Conservation (phyloP, 2,888 invertebrate genomes). For the Plemyria rubiginata region DNA sequence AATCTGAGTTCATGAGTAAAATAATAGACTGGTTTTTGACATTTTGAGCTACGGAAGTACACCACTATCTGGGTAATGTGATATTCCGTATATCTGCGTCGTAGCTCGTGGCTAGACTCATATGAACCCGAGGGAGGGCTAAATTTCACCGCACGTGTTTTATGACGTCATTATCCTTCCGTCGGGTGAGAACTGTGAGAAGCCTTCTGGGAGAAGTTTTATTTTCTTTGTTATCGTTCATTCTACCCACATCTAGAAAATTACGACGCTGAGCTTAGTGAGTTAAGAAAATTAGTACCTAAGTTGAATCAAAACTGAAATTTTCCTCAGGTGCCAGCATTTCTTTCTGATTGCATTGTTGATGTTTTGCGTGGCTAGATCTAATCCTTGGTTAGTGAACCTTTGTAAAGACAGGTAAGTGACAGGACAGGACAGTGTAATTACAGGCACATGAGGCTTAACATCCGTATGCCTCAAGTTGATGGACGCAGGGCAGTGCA, state of each 20-base stretch:
- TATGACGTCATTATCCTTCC: slow-evolving; percentile 36
- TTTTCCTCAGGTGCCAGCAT: too few species aligned
- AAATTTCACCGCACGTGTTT: slow-evolving; percentile 33
- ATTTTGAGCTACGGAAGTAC: slow-evolving; percentile 9
- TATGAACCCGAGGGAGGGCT: slow-evolving; percentile 27
- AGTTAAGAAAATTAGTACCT: too few species aligned
- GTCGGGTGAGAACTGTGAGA: slow-evolving; percentile 14
- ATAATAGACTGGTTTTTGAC: slow-evolving; percentile 9
- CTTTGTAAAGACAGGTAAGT: too few species aligned
- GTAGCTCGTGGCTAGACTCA: slow-evolving; percentile 23
- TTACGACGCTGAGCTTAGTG: background rate
- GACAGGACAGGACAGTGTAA: too few species aligned
- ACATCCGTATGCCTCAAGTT: too few species aligned
- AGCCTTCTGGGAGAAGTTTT: slow-evolving; percentile 24
- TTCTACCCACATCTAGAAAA: slow-evolving; percentile 12
- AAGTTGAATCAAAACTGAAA: background rate
- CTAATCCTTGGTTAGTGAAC: too few species aligned
- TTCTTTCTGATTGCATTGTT: too few species aligned
- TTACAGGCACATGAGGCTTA: too few species aligned
- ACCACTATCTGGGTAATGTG: slow-evolving; percentile 6
- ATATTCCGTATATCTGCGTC: slow-evolving; percentile 12
- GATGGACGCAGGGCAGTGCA: too few species aligned
- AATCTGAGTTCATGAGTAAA: slow-evolving; percentile 4
- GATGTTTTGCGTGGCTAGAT: too few species aligned
- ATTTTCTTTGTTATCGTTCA: slow-evolving; percentile 31